Base-by-base conservation (phyloP, 2,113 vertebrate species). In the Amphiprion ocellaris region DNA sequence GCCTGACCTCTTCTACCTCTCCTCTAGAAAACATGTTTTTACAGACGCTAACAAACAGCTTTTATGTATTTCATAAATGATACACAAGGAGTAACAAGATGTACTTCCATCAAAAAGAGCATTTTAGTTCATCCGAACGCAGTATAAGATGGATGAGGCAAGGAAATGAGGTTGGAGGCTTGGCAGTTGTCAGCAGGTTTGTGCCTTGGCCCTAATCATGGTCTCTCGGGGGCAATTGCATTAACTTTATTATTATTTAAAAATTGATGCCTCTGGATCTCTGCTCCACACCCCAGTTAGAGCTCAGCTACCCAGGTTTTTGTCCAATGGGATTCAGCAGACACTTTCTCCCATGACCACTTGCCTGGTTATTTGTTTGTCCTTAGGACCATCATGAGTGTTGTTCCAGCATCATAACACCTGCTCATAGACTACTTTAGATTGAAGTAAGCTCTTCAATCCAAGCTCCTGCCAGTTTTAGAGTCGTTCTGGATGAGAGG, bases 61-160 rank as follows among this genome's bases (percentile, higher is more conserved):
- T 61, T 41, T 2, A 11, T 65, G 2, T 37, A 10, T 8, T 37
- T 37, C 33, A 37, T 64, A 30, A 59, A 59, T 39, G 12, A 60
- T 8, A 37, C 4, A 52, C 41, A 28, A 64, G 17, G 8, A 56
- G 21, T 5, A 56, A 23, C 26, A 56, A 64, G 49, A 64, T 47
- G 10, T 30, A 2, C 0, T 47, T 8, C 3, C 28, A 61, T 24
- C 19, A 24, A 60, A 59, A n/a, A 14, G 9, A 65, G 19, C 26
- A 70, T 28, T 47, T 11, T 41, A 52, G 79, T 83, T 85, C 79
- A 77, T 52, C 4, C 46, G 64, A 71, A 76, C 56, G 2, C n/a
- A 63, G 2, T 0, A 10, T 14, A 8, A 54, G 11, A 17, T 52
- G 33, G 21, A 63, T 17, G 28, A 55, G 50, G 39, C 9, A 14